Evolutionary conservation across 2,888 invertebrate genomes (phyloP).

Genomic region (Ashinkailepas kermadecensis): DNA sequence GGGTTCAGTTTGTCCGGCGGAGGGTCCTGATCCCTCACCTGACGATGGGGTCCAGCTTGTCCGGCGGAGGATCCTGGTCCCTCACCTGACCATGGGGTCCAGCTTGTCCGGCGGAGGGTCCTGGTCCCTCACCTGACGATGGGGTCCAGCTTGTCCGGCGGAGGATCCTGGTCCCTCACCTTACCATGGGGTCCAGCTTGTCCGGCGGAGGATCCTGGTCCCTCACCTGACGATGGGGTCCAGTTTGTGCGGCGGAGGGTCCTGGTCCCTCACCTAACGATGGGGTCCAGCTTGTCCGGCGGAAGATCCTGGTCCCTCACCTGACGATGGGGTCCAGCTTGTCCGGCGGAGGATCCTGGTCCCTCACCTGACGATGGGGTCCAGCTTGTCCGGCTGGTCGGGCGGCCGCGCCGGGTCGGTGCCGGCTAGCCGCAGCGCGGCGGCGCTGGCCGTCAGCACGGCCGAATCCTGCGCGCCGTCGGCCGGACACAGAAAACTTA

Average conservation of each 20-base stretch:
- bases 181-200: too few relatives aligned
- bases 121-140: not conserved
- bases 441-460: constrained; percentile 47
- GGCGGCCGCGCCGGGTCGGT: constrained; percentile 21
- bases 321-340: not conserved
- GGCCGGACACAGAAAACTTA: constrained; percentile 47
- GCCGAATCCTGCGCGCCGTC: constrained; percentile 47
- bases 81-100: not conserved
- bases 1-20: too few relatives aligned
- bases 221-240: too few relatives aligned
- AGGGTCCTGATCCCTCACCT: too few relatives aligned
- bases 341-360: not conserved
- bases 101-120: not conserved
- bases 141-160: too few relatives aligned
- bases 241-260: too few relatives aligned
- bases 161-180: too few relatives aligned
- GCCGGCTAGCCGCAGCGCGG: not conserved
- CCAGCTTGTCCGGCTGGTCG: not conserved
- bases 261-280: too few relatives aligned
- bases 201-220: too few relatives aligned
- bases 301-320: too few relatives aligned
- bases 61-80: too few relatives aligned
- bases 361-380: not conserved
- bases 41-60: not conserved
- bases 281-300: too few relatives aligned